A percentile compares a stretch with the other conserved stretches of the same genome.
These are phyloP conservation scores for Euglossa dilemma DNA, from an alignment of 1,140 invertebrate genomes.

Conservation along the genomic window DNA sequence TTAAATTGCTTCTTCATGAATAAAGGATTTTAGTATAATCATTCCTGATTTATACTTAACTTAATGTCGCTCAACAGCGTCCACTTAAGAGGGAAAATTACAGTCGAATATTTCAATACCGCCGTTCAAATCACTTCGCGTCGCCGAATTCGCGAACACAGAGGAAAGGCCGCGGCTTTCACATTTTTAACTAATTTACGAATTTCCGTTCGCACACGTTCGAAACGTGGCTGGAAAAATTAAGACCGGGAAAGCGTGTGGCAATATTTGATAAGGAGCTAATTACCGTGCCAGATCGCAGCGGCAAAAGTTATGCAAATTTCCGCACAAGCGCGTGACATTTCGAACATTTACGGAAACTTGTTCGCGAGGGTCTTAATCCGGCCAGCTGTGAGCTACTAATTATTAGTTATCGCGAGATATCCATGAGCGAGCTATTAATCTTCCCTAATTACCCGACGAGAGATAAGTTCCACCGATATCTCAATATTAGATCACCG, in stretches of 20 bases:
- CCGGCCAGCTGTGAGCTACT: neutral
- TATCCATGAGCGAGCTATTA: neutral
- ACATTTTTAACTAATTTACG: neutral
- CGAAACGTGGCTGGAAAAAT: neutral
- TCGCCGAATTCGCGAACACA: neutral
- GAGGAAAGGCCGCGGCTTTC: neutral
- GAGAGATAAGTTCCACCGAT: neutral
- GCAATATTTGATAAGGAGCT: constrained; percentile 1
- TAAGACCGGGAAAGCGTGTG: neutral
- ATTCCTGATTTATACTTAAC: neutral
- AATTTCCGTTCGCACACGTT: neutral
- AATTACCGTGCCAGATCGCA: neutral
- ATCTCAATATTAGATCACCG: neutral
- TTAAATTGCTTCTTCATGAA: neutral
- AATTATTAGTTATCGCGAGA: neutral
- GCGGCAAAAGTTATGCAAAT: constrained; percentile 9
- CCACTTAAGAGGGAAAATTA: neutral
- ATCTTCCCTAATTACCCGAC: neutral
- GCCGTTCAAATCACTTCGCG: neutral
- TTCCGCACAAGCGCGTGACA: constrained; percentile 11
- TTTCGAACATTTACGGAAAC: constrained; percentile 11
- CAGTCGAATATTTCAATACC: neutral
- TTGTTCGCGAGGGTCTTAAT: neutral
- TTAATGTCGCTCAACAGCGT: neutral
- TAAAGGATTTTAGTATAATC: constrained; percentile 4